These are phyloP conservation scores for Azorinus chamasolen DNA, from an alignment of 2,888 invertebrate species.

Conservation along the genomic window DNA sequence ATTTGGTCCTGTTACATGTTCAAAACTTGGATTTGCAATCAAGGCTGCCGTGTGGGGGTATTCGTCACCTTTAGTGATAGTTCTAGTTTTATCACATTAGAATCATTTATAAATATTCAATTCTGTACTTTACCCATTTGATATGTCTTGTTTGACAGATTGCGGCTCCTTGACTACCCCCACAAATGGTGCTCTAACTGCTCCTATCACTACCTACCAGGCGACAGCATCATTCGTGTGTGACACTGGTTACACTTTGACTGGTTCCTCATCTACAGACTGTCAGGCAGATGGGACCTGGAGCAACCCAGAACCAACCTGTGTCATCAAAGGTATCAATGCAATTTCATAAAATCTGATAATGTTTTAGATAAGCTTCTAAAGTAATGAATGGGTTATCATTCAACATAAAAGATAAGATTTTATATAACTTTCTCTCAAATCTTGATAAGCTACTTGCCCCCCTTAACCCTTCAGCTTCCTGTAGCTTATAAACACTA, in stretches of 20 bases:
- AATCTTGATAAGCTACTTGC: background rate
- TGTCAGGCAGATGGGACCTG: conserved; percentile 42
- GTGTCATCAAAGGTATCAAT: conserved; percentile 47
- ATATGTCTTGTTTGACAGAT: conserved; percentile 27
- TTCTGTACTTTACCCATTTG: no score
- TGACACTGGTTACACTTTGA: conserved; percentile 46
- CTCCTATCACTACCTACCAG: conserved; percentile 24
- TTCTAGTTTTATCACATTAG: no score
- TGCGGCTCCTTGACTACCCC: conserved; percentile 25
- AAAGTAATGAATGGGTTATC: background rate
- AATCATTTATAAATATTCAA: no score
- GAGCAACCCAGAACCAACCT: conserved; percentile 25
- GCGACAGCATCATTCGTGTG: conserved; percentile 37
- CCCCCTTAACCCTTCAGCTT: no score
- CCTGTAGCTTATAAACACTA: no score
- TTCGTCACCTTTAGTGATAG: no score
- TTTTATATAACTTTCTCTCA: background rate
- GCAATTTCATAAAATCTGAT: no score
- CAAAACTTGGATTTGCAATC: no score
- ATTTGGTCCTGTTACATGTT: no score
- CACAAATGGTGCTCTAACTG: conserved; percentile 18
- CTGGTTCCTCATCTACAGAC: conserved; percentile 21
- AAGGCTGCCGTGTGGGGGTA: no score
- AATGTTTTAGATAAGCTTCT: background rate
- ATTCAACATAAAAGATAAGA: background rate